phyloP scores from a whole-genome alignment of 2,113 vertebrate genomes.

The Tichodroma muraria region DNA sequence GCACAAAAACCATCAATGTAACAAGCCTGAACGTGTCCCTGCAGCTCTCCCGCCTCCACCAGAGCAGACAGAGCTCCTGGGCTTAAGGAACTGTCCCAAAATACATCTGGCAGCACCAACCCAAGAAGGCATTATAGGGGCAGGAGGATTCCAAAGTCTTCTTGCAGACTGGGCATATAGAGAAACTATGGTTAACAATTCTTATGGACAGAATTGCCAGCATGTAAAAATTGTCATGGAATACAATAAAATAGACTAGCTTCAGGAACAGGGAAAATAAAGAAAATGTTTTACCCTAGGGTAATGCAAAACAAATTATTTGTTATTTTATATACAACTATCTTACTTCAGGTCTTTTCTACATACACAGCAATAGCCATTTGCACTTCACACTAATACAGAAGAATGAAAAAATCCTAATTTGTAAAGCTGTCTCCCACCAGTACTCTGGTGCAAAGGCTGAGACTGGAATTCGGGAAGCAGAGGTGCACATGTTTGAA shows the following conservation, averaged over 20 bases:
- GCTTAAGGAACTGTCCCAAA: background rate
- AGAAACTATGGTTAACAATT: background rate
- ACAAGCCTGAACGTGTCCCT: background rate
- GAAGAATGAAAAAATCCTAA: background rate
- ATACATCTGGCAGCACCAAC: background rate
- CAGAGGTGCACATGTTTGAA: accelerated
- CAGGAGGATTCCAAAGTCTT: background rate
- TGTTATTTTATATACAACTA: background rate
- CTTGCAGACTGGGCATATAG: background rate
- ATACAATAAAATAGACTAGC: background rate
- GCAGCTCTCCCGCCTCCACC: background rate
- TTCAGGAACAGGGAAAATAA: background rate
- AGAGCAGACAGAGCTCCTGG: background rate
- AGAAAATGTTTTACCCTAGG: background rate
- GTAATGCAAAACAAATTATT: background rate
- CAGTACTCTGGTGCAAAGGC: background rate
- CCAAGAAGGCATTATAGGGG: background rate
- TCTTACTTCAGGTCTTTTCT: background rate
- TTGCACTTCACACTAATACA: background rate
- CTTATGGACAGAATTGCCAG: background rate
- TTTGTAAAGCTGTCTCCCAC: background rate
- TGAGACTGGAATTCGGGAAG: background rate
- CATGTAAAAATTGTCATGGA: background rate
- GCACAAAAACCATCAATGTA: background rate
- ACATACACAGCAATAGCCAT: background rate